A percentile compares a stretch with the other conserved stretches of the same genome.
Evolutionary conservation across 2,888 invertebrate species (phyloP).

Genomic region (Schizotus pectinicornis): DNA sequence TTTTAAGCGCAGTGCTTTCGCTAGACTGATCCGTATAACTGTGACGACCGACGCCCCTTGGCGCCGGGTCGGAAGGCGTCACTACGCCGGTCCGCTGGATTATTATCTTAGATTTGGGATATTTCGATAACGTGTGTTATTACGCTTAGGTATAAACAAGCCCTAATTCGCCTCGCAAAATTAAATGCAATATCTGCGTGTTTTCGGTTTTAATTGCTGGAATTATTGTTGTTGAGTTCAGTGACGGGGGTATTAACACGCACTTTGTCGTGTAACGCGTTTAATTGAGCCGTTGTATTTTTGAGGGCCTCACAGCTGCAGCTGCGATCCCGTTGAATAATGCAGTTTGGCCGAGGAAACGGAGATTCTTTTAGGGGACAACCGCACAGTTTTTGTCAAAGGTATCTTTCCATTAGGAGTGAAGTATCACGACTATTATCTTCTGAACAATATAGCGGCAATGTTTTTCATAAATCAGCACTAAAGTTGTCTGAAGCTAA

Average conservation of each 20-base stretch:
- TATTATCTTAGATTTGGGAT: constrained; percentile 50
- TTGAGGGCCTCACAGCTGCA: too few species aligned
- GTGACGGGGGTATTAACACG: background rate
- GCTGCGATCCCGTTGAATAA: too few species aligned
- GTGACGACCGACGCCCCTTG: constrained; percentile 54
- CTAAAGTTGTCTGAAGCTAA: constrained; percentile 48
- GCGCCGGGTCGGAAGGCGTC: constrained; percentile 57
- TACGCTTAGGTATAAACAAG: constrained; percentile 14
- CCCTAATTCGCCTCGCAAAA: background rate
- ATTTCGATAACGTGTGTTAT: constrained; percentile 25
- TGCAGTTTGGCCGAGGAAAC: too few species aligned
- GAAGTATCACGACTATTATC: constrained; percentile 36
- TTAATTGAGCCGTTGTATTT: too few species aligned
- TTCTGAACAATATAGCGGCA: constrained; percentile 38
- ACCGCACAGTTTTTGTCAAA: constrained; percentile 14
- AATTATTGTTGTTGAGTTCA: background rate
- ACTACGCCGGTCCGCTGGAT: constrained; percentile 57
- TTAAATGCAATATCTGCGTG: too few species aligned
- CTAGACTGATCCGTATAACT: constrained; percentile 37
- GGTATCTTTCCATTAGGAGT: constrained; percentile 31
- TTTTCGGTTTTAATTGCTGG: too few species aligned
- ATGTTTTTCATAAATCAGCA: constrained; percentile 53
- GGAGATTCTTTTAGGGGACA: too few species aligned
- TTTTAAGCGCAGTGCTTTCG: constrained; percentile 28
- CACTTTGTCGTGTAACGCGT: background rate